phyloP scores from a whole-genome alignment of 2,113 vertebrate genomes.

The Tachycineta bicolor region DNA sequence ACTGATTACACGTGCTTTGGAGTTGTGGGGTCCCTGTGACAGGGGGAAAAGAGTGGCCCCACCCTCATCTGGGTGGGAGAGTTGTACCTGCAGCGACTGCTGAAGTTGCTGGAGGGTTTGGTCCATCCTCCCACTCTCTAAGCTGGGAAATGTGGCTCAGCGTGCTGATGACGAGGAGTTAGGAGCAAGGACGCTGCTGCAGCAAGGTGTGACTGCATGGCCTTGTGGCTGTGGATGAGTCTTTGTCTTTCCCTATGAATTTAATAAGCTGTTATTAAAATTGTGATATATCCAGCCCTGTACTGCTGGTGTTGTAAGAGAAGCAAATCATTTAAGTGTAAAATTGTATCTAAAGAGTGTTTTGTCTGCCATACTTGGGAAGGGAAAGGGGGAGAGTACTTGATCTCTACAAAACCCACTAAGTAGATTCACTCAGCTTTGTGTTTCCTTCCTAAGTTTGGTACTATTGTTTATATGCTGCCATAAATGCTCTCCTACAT shows the following conservation, averaged over 20 bases:
- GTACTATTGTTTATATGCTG: not conserved
- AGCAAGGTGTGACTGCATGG: not conserved
- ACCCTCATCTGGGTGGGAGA: not conserved
- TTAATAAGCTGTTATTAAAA: not conserved
- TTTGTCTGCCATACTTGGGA: not conserved
- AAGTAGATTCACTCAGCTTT: not conserved
- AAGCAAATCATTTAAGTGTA: not conserved
- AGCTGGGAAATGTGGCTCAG: not conserved
- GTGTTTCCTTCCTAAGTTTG: not conserved
- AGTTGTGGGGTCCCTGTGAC: not conserved
- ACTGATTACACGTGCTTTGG: not conserved
- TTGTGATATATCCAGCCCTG: not conserved
- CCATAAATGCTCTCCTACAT: not conserved
- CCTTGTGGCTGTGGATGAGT: not conserved
- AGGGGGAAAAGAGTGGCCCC: accelerated
- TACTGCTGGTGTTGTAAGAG: not conserved
- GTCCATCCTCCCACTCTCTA: not conserved
- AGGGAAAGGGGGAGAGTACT: not conserved
- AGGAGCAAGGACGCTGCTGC: not conserved
- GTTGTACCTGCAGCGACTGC: accelerated
- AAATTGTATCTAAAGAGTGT: not conserved
- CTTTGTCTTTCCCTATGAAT: not conserved
- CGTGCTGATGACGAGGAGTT: not conserved
- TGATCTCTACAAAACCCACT: not conserved
- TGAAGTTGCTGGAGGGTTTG: not conserved